Evolutionary conservation across 2,113 vertebrate species (phyloP), one percentile per base, ranked within the genome.

Genomic region (Phrynosoma blainvillii): DNA sequence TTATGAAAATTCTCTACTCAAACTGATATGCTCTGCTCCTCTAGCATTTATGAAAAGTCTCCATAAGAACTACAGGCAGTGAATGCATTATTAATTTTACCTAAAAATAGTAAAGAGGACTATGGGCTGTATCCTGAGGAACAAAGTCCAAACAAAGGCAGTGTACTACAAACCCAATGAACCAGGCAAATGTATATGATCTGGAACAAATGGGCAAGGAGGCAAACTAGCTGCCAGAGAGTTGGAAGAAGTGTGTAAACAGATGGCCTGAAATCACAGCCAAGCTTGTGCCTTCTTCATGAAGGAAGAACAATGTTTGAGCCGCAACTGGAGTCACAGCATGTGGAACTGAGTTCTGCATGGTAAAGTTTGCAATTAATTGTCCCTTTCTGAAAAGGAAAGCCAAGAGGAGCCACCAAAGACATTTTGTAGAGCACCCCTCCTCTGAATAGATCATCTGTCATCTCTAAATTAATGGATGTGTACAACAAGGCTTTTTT

Each of bases 221-320:
- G 42, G 65, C 18, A 88, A 54, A 88, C 6, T 76, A 40, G 42
- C 40, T 54, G 10, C 59, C 74, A 83, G 23, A 68, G n/a, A 30
- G 32, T 25, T 59, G 82, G 74, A 89, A 70, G 62, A 81, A 90
- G 30, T 59, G 47, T 78, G 80, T 40, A 76, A 84, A 56, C 82
- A 85, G 81, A 85, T 90, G 90, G 82, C 32, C 59, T 13, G 56
- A 79, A 68, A 25, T 86, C 12, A 18, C 23, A 66, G 56, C 40
- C 78, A 87, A 87, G 16, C 68, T 81, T 81, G 70, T 81, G 68
- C 73, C 78, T 62, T 62, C 13, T 73, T 36, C n/a, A 87, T 54
- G 68, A 65, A 32, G 56, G 56, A 75, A 84, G 56, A 14, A 54
- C 23, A 88, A 30, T 6, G 7, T 36, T 12, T 70, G 32, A 59